Conservation (phyloP, 2,888 invertebrate species). For the Heterodera filipjevi region DNA sequence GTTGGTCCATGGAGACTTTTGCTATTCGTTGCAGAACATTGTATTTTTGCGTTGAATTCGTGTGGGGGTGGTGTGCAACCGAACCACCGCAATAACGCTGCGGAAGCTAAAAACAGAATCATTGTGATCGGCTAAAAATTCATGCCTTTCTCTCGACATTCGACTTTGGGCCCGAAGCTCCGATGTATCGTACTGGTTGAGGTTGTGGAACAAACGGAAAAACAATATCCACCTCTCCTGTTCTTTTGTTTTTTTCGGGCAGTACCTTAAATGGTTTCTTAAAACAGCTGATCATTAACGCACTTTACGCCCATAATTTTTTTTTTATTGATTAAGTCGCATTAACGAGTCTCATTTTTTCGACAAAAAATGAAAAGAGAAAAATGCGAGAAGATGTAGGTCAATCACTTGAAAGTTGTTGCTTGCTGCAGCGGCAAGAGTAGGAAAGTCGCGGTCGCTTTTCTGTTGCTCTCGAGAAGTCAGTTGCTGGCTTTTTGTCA, state of each 20-base stretch:
- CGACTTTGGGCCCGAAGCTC: slow-evolving; percentile 34
- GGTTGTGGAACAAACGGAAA: slow-evolving; percentile 31
- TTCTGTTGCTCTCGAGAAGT: slow-evolving; percentile 26
- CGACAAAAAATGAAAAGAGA: too few relatives aligned
- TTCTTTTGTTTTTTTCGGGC: not conserved
- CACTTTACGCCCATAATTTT: not conserved
- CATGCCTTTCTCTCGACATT: slow-evolving; percentile 4
- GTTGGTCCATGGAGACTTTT: slow-evolving; percentile 43
- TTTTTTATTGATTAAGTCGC: too few relatives aligned
- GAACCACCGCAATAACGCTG: slow-evolving; percentile 49
- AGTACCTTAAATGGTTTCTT: not conserved
- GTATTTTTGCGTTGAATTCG: slow-evolving; percentile 38
- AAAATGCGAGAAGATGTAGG: too few relatives aligned
- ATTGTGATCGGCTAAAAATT: too few relatives aligned
- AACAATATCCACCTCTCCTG: not conserved
- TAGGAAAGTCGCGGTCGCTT: slow-evolving; percentile 89
- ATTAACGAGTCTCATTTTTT: too few relatives aligned
- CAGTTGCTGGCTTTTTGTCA: slow-evolving; percentile 27
- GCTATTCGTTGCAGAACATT: slow-evolving; percentile 47
- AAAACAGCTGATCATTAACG: not conserved
- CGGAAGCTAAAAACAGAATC: slow-evolving; percentile 38
- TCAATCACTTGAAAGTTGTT: slow-evolving; percentile 21
- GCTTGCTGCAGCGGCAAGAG: slow-evolving; percentile 68
- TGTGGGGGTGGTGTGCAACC: slow-evolving; percentile 14
- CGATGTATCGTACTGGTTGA: slow-evolving; percentile 35